Base-by-base conservation (phyloP, 2,797 vertebrate species). In the Eulemur albifrons region DNA sequence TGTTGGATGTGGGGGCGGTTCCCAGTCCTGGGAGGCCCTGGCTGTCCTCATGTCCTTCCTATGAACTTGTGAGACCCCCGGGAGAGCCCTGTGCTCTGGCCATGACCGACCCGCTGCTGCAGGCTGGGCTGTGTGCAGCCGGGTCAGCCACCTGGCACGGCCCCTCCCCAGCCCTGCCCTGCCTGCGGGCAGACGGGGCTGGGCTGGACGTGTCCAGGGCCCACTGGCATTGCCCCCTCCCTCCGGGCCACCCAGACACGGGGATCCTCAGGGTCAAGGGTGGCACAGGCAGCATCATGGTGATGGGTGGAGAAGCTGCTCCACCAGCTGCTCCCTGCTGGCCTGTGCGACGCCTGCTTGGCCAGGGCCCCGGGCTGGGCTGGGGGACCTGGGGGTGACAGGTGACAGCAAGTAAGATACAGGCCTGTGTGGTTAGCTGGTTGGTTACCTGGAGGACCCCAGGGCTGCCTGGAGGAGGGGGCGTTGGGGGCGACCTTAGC, bases 21-120 rank as follows among this genome's bases (percentile, higher is more conserved):
- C 38, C 3, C 25, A 32, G 91, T 59, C 63, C 40, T 1, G 0
- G 20, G 35, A 35, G 30, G 12, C 57, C 18, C 17, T 2, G 1
- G 17, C 6, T 1, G 7, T 43, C 21, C 35, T 25, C 4, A 0
- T 4, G 0, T 27, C 12, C 59, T 67, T 45, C 18, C 35, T 67
- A 40, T 21, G 4, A 50, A 14, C 30, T 21, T 14, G 2, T 40
- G 45, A 9, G 2, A 20, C 23, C 35, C 35, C 52, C 13, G 0
- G 1, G 1, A 6, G 7, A 54, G 5, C 48, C 32, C 59, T 2
- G 0, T 6, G 23, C 20, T 10, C 43, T 0, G 2, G 21, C 10
- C 6, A 0, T 5, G 12, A 9, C 2, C 2, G n/a, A 1, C 18
- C 73, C 25, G 50, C 18, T 38, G 45, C 25, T 69, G 32, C n/a